These are phyloP conservation scores for Apodemus agrarius DNA, from an alignment of 2,797 vertebrate genomes.

Conservation along the genomic window DNA sequence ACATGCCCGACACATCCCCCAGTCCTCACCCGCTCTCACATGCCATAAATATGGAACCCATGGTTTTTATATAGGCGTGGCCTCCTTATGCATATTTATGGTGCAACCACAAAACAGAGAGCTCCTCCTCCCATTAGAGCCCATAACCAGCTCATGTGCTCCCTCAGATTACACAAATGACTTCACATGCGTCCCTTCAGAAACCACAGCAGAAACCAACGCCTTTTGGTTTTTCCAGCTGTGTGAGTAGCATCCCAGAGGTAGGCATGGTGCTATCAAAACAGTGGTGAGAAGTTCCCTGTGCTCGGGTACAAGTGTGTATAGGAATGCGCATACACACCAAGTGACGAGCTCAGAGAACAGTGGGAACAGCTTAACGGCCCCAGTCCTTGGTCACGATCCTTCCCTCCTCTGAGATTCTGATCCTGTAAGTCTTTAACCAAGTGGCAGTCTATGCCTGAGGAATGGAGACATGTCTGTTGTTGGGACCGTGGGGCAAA, in stretches of 20 bases:
- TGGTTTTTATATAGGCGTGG: slow-evolving; percentile 57
- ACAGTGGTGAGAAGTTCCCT: not conserved
- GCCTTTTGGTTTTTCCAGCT: slow-evolving; percentile 68
- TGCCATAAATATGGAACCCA: slow-evolving; percentile 47
- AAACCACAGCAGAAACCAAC: slow-evolving; percentile 76
- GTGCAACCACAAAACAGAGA: slow-evolving; percentile 60
- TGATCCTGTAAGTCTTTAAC: not conserved
- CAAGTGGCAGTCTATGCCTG: not conserved
- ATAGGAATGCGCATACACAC: not conserved
- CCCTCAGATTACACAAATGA: slow-evolving; percentile 63
- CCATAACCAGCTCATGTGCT: slow-evolving; percentile 7
- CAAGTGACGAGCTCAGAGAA: not conserved
- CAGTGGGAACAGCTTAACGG: not conserved
- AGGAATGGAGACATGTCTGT: not conserved
- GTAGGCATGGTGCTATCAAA: slow-evolving; percentile 19
- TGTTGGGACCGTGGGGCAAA: not conserved
- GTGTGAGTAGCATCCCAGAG: slow-evolving; percentile 59
- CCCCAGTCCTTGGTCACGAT: not conserved
- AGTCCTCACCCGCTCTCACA: slow-evolving; percentile 15
- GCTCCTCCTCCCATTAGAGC: slow-evolving; percentile 1
- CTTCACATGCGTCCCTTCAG: slow-evolving; percentile 64
- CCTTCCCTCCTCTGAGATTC: slow-evolving; percentile 1
- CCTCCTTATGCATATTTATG: slow-evolving; percentile 71
- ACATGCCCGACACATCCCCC: not conserved
- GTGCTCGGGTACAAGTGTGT: not conserved